Evolutionary conservation across 2,888 invertebrate species (phyloP), one percentile per base, ranked within the genome.

Genomic region (Trissolcus japonicus): DNA sequence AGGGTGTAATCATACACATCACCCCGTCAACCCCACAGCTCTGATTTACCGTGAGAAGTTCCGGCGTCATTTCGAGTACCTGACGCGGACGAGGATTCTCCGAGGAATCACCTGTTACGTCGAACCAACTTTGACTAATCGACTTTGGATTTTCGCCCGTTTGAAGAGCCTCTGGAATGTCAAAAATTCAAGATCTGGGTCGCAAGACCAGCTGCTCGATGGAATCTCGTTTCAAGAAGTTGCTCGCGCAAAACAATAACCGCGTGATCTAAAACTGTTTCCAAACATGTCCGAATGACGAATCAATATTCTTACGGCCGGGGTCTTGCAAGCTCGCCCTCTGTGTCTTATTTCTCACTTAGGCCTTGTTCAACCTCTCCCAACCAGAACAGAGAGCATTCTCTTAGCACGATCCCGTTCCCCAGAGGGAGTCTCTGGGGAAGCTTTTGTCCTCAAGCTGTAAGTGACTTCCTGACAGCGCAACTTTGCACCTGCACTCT

Each of bases 31-130:
- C 86, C 86, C 87, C 75, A 82, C 84, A 87, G 85, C 86, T 81
- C 84, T 89, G 88, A 89, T 89, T 89, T 88, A 89, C 87, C 87
- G 89, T 89, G 89, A 84, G 89, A 89, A 88, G 87, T 86, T 85
- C 80, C 80, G 85, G 84, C 86, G 82, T 85, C 84, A 81, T 84
- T 81, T 78, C 73, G 79, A 78, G 82, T 82, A 83, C 81, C 80
- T 80, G 76, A 60, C 67, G 75, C 75, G 82, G 80, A 82, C 80
- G 81, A 68, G 76, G 75, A 82, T 84, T 84, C 82, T 80, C 78
- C 75, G 6, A 9, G 35, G 55, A 60, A 55, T 71, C 71, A 68
- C 71, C 71, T 73, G 78, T 68, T 77, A 62, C 29, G 54, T 51
- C 4, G 35, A 29, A 60, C 17, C 41, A 59, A 61, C 63, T 72